Evolutionary conservation across 53 echinoderm and acorn worm species (phyloP), one percentile per base, ranked within the genome.

Genomic region (Henricia sp.): DNA sequence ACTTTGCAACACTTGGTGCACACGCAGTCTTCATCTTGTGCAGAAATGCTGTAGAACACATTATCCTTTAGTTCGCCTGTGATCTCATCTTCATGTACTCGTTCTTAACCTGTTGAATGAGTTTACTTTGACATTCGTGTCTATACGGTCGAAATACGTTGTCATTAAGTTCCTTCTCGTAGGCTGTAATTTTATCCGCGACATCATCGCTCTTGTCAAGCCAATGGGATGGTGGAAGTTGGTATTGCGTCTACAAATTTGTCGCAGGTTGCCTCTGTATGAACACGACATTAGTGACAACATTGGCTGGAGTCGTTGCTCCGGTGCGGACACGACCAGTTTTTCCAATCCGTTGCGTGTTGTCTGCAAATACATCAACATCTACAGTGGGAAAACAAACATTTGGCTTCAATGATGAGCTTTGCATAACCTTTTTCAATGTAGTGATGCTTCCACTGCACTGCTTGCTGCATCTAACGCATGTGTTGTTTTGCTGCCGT

Each of bases 61-160:
- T 85, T 71, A 73, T 85, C 85, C 72, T 85, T 72, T 25, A 69
- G 48, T 68, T 85, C 85, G 44, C 58, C 59, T 24, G 85, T 85
- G 59, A 85, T 85, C 27, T 53, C 69, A 69, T 85, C 85, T 16
- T 21, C 53, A 16, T 6, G 19, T 21, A 44, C 13, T 44, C 44
- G 13, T 13, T 44, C 13, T 44, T 44, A 9, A 44, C 44, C 13
- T 60, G 60, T 9, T 60, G 13, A 28, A 60, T 60, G 29, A 60
- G 25, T 26, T 60, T 5, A 60, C 8, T 26, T 29, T 60, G 60
- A 28, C 60, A 60, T 13, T 2, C 29, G 28, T 60, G 32, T 23
- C 60, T 8, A 28, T 60, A 28, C 28, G 60, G 60, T 60, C 60
- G 25, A 29, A 60, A 60, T 25, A 60, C 60, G 14, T 60, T 13